Evolutionary conservation across 1,140 invertebrate genomes (phyloP).

Genomic region (Drosophila varians): DNA sequence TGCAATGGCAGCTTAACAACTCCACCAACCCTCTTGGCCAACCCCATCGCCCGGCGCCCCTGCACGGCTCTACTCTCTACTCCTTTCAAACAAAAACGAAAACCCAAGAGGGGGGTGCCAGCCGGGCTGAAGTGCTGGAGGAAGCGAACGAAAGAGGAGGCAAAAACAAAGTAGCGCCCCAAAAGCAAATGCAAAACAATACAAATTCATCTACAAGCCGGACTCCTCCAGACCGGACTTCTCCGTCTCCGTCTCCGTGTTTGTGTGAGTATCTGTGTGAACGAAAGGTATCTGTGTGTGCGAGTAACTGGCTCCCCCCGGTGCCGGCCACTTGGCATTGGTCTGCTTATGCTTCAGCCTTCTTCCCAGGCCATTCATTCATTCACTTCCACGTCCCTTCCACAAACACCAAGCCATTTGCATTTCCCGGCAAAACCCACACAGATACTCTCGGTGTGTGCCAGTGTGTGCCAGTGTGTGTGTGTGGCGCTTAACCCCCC

Average conservation of each 20-base stretch:
- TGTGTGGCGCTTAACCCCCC: slow-evolving; percentile 69
- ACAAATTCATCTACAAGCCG: slow-evolving; percentile 73
- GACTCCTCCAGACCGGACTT: slow-evolving; percentile 20
- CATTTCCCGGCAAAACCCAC: slow-evolving; percentile 54
- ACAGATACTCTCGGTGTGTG: slow-evolving; percentile 6
- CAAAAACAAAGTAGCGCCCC: slow-evolving; percentile 78
- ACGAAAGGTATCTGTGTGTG: slow-evolving; percentile 22
- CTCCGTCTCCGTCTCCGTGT: slow-evolving; percentile 6
- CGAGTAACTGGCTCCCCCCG: slow-evolving; percentile 5
- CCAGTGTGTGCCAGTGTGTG: slow-evolving; percentile 25
- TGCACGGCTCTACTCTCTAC: slow-evolving; percentile 4
- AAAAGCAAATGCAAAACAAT: slow-evolving; percentile 82
- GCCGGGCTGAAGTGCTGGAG: slow-evolving; percentile 4
- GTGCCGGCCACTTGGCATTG: slow-evolving; percentile 53
- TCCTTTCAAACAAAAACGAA: slow-evolving; percentile 37
- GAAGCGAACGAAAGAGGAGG: slow-evolving; percentile 56
- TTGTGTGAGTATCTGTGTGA: slow-evolving; percentile 15
- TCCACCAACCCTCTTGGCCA: slow-evolving; percentile 29
- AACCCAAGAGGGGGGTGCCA: background rate
- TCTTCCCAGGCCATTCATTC: slow-evolving; percentile 40
- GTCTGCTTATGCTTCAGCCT: slow-evolving; percentile 33
- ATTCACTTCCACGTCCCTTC: slow-evolving; percentile 18
- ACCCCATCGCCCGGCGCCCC: background rate
- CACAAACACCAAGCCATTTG: slow-evolving; percentile 62
- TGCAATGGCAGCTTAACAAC: slow-evolving; percentile 82